Evolutionary conservation across 1,140 invertebrate genomes (phyloP).

Genomic region (Copidosoma floridanum): DNA sequence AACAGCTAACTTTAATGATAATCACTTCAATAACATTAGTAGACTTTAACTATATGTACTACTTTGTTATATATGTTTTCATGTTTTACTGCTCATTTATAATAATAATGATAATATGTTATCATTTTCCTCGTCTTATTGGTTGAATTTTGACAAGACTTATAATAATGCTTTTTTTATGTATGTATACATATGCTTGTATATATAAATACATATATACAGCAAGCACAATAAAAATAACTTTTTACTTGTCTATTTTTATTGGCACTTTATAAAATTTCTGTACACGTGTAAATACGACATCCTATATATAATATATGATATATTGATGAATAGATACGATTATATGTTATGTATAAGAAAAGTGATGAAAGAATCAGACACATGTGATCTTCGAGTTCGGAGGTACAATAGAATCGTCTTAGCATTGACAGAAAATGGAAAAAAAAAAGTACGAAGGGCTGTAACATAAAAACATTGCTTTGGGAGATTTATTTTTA

Average conservation of each 20-base stretch:
- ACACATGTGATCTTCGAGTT: too few species aligned
- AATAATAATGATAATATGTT: constrained; percentile 26
- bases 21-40: constrained; percentile 18
- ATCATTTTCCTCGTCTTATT: constrained; percentile 45
- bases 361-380: too few species aligned
- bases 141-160: constrained; percentile 32
- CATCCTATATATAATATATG: constrained; percentile 36
- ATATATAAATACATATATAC: too few species aligned
- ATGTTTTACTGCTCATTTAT: neutral
- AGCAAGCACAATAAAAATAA: constrained; percentile 32
- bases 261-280: constrained; percentile 46
- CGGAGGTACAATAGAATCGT: too few species aligned
- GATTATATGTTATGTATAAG: too few species aligned
- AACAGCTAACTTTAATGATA: constrained; percentile 23
- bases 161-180: too few species aligned
- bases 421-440: constrained; percentile 7
- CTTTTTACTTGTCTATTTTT: constrained; percentile 52
- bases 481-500: too few species aligned
- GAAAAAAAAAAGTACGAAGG: constrained; percentile 3
- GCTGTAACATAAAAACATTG: neutral
- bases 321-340: too few species aligned
- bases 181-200: too few species aligned
- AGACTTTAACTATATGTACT: constrained; percentile 19
- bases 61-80: constrained; percentile 17
- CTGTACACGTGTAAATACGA: constrained; percentile 42